Conservation (phyloP, 2,888 invertebrate species). For the Hemistola chrysoprasaria region DNA sequence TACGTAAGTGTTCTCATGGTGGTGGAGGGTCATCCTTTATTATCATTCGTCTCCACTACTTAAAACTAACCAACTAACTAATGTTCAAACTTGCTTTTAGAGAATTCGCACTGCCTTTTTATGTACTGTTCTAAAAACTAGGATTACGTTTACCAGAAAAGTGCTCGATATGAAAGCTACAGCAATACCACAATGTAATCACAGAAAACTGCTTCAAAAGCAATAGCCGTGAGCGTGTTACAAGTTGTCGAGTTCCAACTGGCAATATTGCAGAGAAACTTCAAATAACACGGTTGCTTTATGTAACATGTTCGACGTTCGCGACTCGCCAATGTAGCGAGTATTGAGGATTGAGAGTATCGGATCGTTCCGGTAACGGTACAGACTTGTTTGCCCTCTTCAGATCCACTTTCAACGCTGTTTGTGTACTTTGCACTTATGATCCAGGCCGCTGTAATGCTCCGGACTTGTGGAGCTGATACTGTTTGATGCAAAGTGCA, state of each 20-base stretch:
- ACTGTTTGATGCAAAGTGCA: slow-evolving; percentile 16
- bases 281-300: slow-evolving; percentile 2
- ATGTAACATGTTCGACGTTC: too few species aligned
- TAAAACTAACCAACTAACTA: too few species aligned
- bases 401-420: slow-evolving; percentile 30
- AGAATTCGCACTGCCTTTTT: too few species aligned
- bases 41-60: too few species aligned
- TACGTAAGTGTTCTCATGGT: too few species aligned
- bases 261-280: slow-evolving; percentile 8
- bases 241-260: slow-evolving; percentile 2
- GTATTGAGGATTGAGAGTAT: slow-evolving; percentile 23
- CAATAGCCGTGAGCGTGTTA: slow-evolving; percentile 7
- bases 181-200: background rate
- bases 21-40: too few species aligned
- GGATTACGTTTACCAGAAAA: too few species aligned
- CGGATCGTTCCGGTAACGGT: slow-evolving; percentile 29
- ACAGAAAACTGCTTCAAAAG: slow-evolving; percentile 4
- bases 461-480: slow-evolving; percentile 5
- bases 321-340: slow-evolving; percentile 8
- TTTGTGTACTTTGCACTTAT: slow-evolving; percentile 32
- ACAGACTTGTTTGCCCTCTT: slow-evolving; percentile 32
- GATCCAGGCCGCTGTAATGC: slow-evolving; percentile 23
- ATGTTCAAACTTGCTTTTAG: too few species aligned
- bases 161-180: too few species aligned
- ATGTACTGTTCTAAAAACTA: too few species aligned